Conservation (phyloP, 2,797 vertebrate genomes). For the Peromyscus aztecus region DNA sequence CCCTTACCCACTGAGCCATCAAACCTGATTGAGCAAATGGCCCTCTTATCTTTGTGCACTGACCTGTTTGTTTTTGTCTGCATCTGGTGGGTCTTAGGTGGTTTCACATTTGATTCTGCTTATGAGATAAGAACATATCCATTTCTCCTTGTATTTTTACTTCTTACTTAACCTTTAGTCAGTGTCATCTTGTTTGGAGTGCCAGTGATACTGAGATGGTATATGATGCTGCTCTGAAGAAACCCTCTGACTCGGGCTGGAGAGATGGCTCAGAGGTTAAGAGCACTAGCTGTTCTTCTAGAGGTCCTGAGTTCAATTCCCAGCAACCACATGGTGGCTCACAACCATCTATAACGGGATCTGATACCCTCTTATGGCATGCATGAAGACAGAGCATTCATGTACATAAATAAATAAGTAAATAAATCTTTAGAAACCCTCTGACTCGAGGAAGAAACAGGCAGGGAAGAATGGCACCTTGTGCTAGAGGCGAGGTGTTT, state of each 20-base stretch:
- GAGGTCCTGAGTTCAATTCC: neutral
- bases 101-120: neutral
- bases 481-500: neutral
- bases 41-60: neutral
- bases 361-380: neutral
- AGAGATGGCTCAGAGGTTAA: neutral
- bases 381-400: neutral
- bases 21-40: neutral
- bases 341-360: neutral
- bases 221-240: neutral
- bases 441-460: neutral
- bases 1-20: neutral
- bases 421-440: neutral
- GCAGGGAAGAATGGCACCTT: neutral
- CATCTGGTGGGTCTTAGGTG: neutral
- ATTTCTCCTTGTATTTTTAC: neutral
- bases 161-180: conserved; percentile 16
- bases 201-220: neutral
- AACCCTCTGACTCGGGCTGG: neutral
- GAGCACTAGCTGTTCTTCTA: neutral
- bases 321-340: neutral
- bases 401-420: neutral
- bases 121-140: neutral
- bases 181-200: neutral
- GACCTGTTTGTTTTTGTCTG: neutral